Percentiles rank a stretch among this genome's conserved stretches.
These are phyloP conservation scores for Orcinus orca DNA, from an alignment of 2,113 vertebrate species.

Conservation along the genomic window DNA sequence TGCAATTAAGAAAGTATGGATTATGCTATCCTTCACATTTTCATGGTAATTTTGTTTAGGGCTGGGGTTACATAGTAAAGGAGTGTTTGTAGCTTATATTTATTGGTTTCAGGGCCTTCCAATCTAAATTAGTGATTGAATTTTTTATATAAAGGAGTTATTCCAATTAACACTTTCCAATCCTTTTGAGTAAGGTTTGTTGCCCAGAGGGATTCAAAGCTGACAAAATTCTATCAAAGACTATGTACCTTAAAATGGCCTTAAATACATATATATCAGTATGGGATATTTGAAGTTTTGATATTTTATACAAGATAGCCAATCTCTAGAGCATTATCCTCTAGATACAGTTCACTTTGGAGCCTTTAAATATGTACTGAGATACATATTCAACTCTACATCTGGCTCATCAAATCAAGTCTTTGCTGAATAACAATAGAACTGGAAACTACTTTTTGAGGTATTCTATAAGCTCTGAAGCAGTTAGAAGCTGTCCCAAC, in stretches of 20 bases:
- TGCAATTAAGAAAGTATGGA: not conserved
- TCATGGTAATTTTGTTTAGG: not conserved
- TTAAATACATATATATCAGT: not conserved
- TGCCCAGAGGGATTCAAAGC: not conserved
- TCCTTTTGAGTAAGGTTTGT: not conserved
- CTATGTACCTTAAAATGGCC: not conserved
- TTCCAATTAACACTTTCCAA: not conserved
- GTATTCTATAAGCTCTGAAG: slow-evolving; percentile 13
- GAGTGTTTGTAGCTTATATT: not conserved
- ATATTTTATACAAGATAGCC: not conserved
- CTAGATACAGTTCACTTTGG: not conserved
- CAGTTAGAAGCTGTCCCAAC: slow-evolving; percentile 9
- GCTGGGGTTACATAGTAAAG: not conserved
- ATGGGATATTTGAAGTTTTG: not conserved
- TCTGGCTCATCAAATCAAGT: not conserved
- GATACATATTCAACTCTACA: not conserved
- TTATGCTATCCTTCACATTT: not conserved
- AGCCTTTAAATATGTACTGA: not conserved
- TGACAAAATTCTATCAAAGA: not conserved
- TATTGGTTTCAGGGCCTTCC: not conserved
- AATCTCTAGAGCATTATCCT: not conserved
- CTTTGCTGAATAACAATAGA: not conserved
- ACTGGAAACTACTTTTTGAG: slow-evolving; percentile 32
- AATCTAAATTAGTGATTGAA: not conserved
- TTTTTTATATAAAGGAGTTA: not conserved